Percentiles rank a stretch among this genome's conserved stretches.
phyloP scores from a whole-genome alignment of 2,888 invertebrate species.

The Lycocerus yunnanus region DNA sequence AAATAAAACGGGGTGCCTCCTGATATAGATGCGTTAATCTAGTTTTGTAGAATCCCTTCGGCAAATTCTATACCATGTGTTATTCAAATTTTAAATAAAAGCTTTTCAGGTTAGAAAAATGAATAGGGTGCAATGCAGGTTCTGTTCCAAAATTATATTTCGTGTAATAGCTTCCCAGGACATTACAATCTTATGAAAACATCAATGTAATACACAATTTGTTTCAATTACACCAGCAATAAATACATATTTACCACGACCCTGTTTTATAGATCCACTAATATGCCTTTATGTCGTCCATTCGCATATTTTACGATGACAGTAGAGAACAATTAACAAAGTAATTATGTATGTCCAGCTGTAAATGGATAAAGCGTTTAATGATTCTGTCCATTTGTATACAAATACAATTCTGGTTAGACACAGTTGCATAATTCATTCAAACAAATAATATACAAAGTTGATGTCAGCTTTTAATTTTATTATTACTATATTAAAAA shows the following conservation, averaged over 20 bases:
- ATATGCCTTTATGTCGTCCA: not conserved
- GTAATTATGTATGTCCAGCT: not conserved
- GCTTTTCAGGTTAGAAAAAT: not conserved
- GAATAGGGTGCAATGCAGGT: not conserved
- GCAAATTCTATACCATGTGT: not conserved
- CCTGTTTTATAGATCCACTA: not conserved
- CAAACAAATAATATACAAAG: not conserved
- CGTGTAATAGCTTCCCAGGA: not conserved
- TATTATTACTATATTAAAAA: not conserved
- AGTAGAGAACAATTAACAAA: not conserved
- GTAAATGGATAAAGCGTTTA: not conserved
- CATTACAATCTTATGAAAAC: not conserved
- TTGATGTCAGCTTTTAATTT: not conserved
- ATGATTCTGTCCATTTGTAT: not conserved
- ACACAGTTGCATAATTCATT: not conserved
- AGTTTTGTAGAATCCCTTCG: not conserved
- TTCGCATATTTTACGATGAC: not conserved
- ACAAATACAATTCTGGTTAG: not conserved
- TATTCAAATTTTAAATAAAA: not conserved
- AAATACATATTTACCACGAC: not conserved
- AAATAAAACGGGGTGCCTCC: not conserved
- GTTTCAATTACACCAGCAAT: not conserved
- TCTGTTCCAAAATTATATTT: not conserved
- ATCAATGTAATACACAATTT: not conserved
- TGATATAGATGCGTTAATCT: not conserved